Conservation (phyloP, 2,888 invertebrate species). For the Altica lythri region DNA sequence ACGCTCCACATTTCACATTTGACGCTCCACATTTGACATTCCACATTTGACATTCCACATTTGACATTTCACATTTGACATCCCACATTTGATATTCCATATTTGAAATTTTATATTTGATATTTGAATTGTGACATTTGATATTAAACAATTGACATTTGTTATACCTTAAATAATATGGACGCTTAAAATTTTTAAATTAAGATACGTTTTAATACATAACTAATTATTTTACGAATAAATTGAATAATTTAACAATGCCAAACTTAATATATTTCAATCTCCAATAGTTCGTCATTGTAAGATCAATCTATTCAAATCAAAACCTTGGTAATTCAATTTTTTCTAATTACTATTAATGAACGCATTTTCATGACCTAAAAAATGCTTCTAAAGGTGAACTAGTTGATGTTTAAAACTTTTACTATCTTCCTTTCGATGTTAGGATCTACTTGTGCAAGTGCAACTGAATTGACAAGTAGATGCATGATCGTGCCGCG, state of each 20-base stretch:
- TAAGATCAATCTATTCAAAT: slow-evolving; percentile 1
- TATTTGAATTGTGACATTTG: no score
- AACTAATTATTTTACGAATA: neutral
- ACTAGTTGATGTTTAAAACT: slow-evolving; percentile 16
- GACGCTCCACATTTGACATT: no score
- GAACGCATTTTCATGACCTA: neutral
- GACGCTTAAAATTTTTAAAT: no score
- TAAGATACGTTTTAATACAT: no score
- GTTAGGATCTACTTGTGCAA: slow-evolving; percentile 38
- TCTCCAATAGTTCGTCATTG: neutral
- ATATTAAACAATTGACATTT: no score
- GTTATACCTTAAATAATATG: no score
- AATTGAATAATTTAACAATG: no score
- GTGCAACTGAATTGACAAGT: slow-evolving; percentile 42
- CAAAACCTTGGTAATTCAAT: neutral
- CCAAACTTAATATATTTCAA: neutral
- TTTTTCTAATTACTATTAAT: slow-evolving; percentile 1
- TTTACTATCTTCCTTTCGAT: slow-evolving; percentile 26
- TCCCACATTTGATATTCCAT: no score
- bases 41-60: no score
- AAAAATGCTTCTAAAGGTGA: slow-evolving; percentile 11
- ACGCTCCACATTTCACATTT: no score
- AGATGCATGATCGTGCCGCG: slow-evolving; percentile 42
- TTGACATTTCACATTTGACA: no score
- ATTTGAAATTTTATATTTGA: no score